phyloP scores from a whole-genome alignment of 2,888 invertebrate genomes.

The Blastobasis adustella region DNA sequence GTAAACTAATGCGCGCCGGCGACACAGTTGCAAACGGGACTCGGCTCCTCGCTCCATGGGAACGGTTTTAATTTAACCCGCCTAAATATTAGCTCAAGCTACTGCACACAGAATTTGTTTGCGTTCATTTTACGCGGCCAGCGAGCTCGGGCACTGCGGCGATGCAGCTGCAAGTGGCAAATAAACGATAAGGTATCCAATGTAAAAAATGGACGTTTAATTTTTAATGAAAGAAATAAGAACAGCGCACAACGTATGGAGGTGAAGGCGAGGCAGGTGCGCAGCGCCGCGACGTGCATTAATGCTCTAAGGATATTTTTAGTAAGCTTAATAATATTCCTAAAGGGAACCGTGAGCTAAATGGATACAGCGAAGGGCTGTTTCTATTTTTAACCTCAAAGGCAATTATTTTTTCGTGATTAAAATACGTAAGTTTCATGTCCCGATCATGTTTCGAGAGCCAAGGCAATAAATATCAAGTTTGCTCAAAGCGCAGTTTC shows the following conservation, averaged over 20 bases:
- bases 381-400: constrained; percentile 30
- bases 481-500: constrained; percentile 56
- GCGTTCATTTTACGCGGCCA: constrained; percentile 8
- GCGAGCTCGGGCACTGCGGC: neutral
- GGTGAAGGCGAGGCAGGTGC: constrained; percentile 48
- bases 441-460: constrained; percentile 48
- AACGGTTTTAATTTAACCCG: constrained; percentile 19
- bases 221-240: constrained; percentile 25
- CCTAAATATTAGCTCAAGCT: constrained; percentile 19
- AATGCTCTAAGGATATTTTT: constrained; percentile 51
- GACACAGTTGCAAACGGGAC: constrained; percentile 24
- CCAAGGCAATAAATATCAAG: constrained; percentile 56
- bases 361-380: constrained; percentile 33
- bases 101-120: constrained; percentile 7
- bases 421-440: constrained; percentile 42
- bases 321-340: constrained; percentile 41
- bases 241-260: constrained; percentile 18
- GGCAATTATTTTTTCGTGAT: constrained; percentile 5
- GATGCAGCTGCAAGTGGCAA: constrained; percentile 3
- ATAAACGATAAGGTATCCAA: constrained; percentile 11
- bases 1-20: constrained; percentile 38
- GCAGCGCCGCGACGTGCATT: constrained; percentile 38
- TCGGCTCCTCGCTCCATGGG: constrained; percentile 26
- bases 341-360: constrained; percentile 32
- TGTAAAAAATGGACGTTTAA: constrained; percentile 14